Evolutionary conservation across 2,113 vertebrate genomes (phyloP).

Genomic region (Ptilonorhynchus violaceus): DNA sequence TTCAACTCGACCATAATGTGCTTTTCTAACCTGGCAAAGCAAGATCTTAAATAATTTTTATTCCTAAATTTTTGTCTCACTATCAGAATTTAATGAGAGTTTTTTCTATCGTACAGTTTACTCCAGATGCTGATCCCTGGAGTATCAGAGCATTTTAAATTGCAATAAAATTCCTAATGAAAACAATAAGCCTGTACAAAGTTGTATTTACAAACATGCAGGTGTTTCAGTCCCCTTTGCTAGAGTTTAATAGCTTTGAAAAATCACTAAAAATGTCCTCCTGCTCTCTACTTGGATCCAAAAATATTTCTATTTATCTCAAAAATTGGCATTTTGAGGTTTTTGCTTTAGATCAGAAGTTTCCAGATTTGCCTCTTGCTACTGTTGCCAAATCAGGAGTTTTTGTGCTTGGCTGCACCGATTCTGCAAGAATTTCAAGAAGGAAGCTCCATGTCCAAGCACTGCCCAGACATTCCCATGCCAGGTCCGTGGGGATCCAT

Average conservation of each 20-base stretch:
- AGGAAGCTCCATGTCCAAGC: fast-evolving
- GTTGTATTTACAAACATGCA: background rate
- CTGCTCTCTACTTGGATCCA: background rate
- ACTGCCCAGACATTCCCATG: fast-evolving
- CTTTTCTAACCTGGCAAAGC: background rate
- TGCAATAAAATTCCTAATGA: background rate
- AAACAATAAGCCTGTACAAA: fast-evolving
- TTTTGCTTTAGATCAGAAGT: background rate
- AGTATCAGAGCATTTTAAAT: background rate
- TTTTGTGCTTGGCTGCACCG: background rate
- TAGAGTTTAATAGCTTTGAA: background rate
- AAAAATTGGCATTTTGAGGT: background rate
- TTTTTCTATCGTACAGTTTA: background rate
- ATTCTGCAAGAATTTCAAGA: fast-evolving
- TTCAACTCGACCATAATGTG: background rate
- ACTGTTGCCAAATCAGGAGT: fast-evolving
- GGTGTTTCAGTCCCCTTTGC: background rate
- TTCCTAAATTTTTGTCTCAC: background rate
- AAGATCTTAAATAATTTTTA: background rate
- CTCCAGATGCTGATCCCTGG: background rate
- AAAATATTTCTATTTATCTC: background rate
- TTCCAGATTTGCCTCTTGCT: background rate
- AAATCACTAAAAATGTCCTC: background rate
- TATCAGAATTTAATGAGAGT: background rate
- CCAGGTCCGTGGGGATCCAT: fast-evolving